Evolutionary conservation across 2,888 invertebrate species (phyloP), one percentile per base, ranked within the genome.

Genomic region (Polydrusus tereticollis): DNA sequence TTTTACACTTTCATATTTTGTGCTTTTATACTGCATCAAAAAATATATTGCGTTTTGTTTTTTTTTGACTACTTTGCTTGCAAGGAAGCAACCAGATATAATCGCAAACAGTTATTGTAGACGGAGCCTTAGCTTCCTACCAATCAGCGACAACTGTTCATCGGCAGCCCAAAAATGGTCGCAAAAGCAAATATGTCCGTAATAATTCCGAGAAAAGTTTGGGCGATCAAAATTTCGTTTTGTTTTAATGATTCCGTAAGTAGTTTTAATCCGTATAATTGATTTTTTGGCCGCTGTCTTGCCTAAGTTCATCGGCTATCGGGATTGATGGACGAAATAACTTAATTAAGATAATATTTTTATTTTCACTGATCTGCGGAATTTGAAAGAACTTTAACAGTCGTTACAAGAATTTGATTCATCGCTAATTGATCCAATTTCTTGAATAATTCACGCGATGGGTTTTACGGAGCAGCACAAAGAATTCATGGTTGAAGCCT

Each of bases 181-280:
- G 64, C 52, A 64, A 64, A 64, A 29, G 64, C 52, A 64, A 64
- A 52, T 64, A 65, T 43, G 41, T 21, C 41, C 55, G 65, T 65
- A 23, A 62, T 62, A 47, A 10, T 62, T 62, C 62, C 29, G 43
- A 23, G 62, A 62, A 62, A 16, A 14, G 14, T 64, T 29, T 50
- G 52, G 64, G 50, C 38, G 64, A 52, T 52, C 52, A 33, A 50
- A 64, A 29, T 64, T 52, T 52, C 12, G 33, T 50, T 52, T 50
- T 33, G 50, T 64, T 64, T 64, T 64, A 64, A 64, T 52, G 52
- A 64, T 52, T 5, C 10, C 45, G 10, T 21, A 29, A 33, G 52
- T 26, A 12, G 14, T 45, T 62, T 45, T 45, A 64, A 52, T 2
- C 23, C 64, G 52, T 12, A 52, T 64, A 64, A 64, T 64, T 52